Evolutionary conservation across 2,113 vertebrate genomes (phyloP).

Genomic region (Pelobates fuscus): DNA sequence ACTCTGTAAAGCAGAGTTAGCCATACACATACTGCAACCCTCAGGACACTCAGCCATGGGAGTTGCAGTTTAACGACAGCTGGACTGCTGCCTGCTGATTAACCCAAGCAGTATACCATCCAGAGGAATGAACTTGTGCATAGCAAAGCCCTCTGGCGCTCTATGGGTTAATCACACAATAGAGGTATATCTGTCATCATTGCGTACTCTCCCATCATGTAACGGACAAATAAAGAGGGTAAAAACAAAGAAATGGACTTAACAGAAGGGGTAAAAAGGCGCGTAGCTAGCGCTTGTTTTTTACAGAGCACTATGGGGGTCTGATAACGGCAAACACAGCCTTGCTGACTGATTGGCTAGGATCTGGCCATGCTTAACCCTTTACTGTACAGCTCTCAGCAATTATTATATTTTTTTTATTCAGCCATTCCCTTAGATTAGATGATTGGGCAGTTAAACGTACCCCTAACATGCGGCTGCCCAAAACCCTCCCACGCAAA

Average conservation of each 20-base stretch:
- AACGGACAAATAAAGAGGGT: not conserved
- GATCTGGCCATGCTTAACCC: constrained; percentile 41
- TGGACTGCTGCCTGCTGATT: too few species aligned
- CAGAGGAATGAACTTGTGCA: too few species aligned
- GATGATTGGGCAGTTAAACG: constrained; percentile 26
- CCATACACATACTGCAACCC: too few species aligned
- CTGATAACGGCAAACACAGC: constrained; percentile 20
- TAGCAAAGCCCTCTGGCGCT: not conserved
- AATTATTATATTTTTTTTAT: constrained; percentile 4
- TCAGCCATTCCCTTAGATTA: constrained; percentile 35
- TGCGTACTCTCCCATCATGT: not conserved
- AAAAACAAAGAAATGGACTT: not conserved
- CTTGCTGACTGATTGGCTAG: constrained; percentile 21
- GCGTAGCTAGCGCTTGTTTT: not conserved
- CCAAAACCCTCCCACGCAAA: constrained; percentile 6
- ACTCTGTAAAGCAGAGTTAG: too few species aligned
- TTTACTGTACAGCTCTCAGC: constrained; percentile 22
- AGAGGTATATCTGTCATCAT: not conserved
- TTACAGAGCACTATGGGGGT: not conserved
- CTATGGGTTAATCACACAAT: not conserved
- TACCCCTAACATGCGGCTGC: constrained; percentile 44
- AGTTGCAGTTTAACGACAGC: too few species aligned
- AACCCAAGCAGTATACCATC: too few species aligned
- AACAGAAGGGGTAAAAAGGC: constrained; percentile 8
- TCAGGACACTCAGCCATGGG: too few species aligned